Percentiles rank a stretch among this genome's conserved stretches.
Evolutionary conservation across 2,113 vertebrate species (phyloP).

Genomic region (Corythoichthys haematopterus): DNA sequence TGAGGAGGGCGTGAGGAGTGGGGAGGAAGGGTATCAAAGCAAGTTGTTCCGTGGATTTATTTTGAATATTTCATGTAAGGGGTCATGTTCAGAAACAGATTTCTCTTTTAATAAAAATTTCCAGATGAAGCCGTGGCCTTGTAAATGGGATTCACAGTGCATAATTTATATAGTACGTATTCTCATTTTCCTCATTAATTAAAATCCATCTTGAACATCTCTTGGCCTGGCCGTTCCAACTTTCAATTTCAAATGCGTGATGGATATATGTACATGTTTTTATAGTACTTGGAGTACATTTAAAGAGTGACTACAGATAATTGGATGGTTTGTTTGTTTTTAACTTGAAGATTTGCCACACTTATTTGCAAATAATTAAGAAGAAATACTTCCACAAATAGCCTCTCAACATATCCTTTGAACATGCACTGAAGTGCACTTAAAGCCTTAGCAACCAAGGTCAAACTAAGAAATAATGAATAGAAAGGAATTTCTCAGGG

Average conservation of each 20-base stretch:
- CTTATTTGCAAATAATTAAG: neutral
- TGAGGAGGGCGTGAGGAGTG: slow-evolving; percentile 4
- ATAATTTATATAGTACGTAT: neutral
- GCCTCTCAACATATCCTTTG: neutral
- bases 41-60: slow-evolving; percentile 4
- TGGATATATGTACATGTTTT: neutral
- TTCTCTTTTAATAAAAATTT: neutral
- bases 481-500: neutral
- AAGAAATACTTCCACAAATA: neutral
- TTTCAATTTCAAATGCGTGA: neutral
- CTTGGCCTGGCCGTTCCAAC: neutral
- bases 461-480: neutral
- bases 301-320: neutral
- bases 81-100: neutral
- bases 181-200: neutral
- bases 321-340: neutral
- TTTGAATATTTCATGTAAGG: neutral
- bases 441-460: neutral
- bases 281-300: slow-evolving; percentile 10
- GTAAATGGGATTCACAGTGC: neutral
- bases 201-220: neutral
- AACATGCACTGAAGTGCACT: neutral
- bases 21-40: slow-evolving; percentile 27
- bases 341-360: neutral
- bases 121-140: neutral